Conservation (phyloP, 2,888 invertebrate species). For the Rhagonycha fulva region DNA sequence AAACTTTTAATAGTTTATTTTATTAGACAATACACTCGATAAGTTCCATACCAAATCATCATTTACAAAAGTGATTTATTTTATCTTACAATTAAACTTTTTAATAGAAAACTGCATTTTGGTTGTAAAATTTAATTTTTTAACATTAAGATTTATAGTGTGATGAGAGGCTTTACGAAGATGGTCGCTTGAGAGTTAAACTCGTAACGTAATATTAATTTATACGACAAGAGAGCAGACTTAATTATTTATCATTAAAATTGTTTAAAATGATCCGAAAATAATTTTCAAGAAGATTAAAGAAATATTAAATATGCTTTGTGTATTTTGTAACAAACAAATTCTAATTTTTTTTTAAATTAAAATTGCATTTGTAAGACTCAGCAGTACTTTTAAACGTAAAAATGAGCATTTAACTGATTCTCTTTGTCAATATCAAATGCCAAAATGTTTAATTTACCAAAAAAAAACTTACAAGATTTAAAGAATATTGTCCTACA, state of each 20-base stretch:
- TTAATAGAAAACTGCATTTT: neutral
- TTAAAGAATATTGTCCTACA: no score
- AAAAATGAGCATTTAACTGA: no score
- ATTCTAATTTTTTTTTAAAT: neutral
- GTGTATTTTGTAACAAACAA: neutral
- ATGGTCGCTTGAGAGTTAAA: no score
- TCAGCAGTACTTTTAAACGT: neutral
- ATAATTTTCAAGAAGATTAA: neutral
- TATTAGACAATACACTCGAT: neutral
- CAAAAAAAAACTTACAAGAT: neutral
- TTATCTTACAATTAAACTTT: neutral
- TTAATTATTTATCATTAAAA: neutral
- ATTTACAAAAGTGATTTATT: neutral
- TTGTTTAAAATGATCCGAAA: neutral
- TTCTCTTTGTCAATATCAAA: neutral
- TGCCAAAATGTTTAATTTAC: neutral
- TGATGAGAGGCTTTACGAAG: no score
- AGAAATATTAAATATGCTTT: neutral
- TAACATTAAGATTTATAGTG: neutral
- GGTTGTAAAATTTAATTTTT: neutral
- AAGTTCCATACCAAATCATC: neutral
- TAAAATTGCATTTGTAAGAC: neutral
- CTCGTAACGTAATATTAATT: no score
- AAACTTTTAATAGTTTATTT: neutral
- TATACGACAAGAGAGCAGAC: no score